Base-by-base conservation (phyloP, 37 sponge, comb jelly and placozoan genomes). In the Agelas oroides region DNA sequence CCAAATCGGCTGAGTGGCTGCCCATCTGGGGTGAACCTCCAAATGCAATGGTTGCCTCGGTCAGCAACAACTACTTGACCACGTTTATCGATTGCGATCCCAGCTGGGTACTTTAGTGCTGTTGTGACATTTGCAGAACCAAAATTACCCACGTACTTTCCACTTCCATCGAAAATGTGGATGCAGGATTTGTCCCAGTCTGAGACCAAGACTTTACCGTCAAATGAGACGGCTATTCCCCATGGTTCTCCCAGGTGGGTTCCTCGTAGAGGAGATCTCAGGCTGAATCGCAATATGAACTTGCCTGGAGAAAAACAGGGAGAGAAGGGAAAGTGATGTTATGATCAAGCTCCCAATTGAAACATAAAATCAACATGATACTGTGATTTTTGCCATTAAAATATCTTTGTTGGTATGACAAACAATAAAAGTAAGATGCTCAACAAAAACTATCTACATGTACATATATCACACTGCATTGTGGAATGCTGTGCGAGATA, bases 131-230 rank as follows among this genome's bases (percentile, higher is more conserved):
- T 39, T 0, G 63, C 21, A 19, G 25, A 14, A 5, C 78, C 86
- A 59, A 86, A 77, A 24, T 70, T 54, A 0, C 53, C 71, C 24
- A 31, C 5, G 33, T 76, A 86, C 46, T 70, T 68, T 0, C 86
- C 86, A 1, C 16, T 70, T 1, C 33, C 71, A n/a, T 78, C 79
- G 30, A 71, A 86, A 19, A 59, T 34, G 59, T 78, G 86, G 40
- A 86, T 57, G 32, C 86, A 86, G 1, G 40, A 11, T 28, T 86
- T 86, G 3, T 38, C 78, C 28, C 70, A 23, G 66, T 86, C 86
- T 19, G 78, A 53, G 11, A 86, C 70, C 13, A 86, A 40, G 20
- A 86, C 34, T 5, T 39, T 39, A 19, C 78, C 79, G 37, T 86
- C 78, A 3, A 35, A 18, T 0, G 32, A 23, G n/a, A 70, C 62